These are phyloP conservation scores for Anguilla anguilla DNA, from an alignment of 2,797 vertebrate genomes.

Conservation along the genomic window DNA sequence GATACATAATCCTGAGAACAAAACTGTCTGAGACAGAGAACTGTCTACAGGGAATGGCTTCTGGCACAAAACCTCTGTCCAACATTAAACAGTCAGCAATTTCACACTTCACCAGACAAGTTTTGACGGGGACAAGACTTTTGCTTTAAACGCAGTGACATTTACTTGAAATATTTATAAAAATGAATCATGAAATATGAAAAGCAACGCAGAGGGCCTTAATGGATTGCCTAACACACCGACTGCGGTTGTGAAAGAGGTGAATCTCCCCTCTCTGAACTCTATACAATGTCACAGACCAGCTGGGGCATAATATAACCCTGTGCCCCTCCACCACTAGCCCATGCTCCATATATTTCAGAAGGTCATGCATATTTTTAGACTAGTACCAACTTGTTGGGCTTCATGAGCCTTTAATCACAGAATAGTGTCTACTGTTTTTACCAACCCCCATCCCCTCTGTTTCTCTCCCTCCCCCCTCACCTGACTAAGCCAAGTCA, in stretches of 20 bases:
- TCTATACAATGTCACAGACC: neutral
- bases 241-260: conserved; percentile 43
- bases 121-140: conserved; percentile 45
- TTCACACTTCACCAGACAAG: neutral
- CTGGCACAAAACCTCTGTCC: neutral
- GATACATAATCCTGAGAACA: neutral
- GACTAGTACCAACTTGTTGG: neutral
- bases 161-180: conserved; percentile 61
- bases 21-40: neutral
- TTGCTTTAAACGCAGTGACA: conserved; percentile 52
- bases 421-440: no score
- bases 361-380: neutral
- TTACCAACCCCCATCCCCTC: no score
- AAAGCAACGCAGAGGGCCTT: conserved; percentile 61
- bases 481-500: no score
- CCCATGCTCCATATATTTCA: neutral
- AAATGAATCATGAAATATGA: conserved; percentile 60
- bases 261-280: neutral
- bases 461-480: no score
- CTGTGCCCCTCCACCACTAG: neutral
- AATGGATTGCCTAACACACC: conserved; percentile 58
- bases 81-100: neutral
- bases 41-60: neutral
- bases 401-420: neutral
- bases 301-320: neutral